phyloP scores from a whole-genome alignment of 2,888 invertebrate genomes.

The Teleiodes luculella region DNA sequence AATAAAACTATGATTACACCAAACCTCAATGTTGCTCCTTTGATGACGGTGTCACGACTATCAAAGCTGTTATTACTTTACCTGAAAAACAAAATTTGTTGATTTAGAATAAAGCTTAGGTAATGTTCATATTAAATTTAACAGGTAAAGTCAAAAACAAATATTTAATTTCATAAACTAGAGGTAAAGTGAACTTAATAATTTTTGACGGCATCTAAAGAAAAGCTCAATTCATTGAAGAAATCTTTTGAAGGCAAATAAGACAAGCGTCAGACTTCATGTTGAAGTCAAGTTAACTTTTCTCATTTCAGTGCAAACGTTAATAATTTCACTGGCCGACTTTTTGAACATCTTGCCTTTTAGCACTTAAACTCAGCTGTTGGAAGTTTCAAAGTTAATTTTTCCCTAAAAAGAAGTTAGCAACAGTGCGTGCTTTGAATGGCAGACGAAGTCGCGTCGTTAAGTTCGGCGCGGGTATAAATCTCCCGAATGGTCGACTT shows the following conservation, averaged over 20 bases:
- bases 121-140: neutral
- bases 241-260: conserved; percentile 1
- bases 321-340: conserved; percentile 30
- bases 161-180: no score
- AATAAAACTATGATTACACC: neutral
- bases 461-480: conserved; percentile 67
- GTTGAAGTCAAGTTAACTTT: conserved; percentile 15
- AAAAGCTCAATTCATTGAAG: neutral
- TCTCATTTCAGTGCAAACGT: conserved; percentile 19
- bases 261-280: neutral
- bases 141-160: no score
- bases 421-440: conserved; percentile 62
- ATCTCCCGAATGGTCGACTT: conserved; percentile 61
- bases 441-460: conserved; percentile 48
- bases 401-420: conserved; percentile 59
- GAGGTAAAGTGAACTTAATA: no score
- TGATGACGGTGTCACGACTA: no score
- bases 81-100: conserved; percentile 3
- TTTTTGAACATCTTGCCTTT: conserved; percentile 39
- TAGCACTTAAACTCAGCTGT: conserved; percentile 51
- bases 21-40: neutral
- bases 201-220: neutral
- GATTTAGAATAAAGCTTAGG: no score
- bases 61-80: neutral
- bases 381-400: conserved; percentile 54